phyloP scores from a whole-genome alignment of 2,888 invertebrate genomes.

The Nomada hirtipes region DNA sequence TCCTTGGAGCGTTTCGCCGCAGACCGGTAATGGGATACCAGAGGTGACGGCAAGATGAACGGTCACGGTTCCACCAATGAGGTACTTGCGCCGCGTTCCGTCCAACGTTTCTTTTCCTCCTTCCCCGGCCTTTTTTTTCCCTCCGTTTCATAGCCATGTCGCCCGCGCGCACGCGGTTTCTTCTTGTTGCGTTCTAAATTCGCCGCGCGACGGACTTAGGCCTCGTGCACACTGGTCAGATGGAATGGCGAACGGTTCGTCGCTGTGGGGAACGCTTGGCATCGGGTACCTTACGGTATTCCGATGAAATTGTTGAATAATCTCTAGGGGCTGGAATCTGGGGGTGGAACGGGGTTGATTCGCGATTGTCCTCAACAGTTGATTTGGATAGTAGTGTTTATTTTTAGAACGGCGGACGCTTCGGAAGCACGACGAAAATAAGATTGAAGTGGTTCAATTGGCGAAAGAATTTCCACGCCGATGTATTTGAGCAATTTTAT shows the following conservation, averaged over 20 bases:
- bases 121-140: slow-evolving; percentile 41
- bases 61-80: slow-evolving; percentile 80
- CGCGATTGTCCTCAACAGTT: no score
- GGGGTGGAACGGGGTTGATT: no score
- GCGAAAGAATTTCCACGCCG: no score
- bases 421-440: no score
- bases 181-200: slow-evolving; percentile 73
- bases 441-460: no score
- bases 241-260: no score
- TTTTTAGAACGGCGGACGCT: no score
- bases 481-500: no score
- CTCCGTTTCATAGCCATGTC: slow-evolving; percentile 55
- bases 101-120: slow-evolving; percentile 60
- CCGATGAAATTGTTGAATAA: background rate
- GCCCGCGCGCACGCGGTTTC: slow-evolving; percentile 60
- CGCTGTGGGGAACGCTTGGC: background rate
- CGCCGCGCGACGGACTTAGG: slow-evolving; percentile 55
- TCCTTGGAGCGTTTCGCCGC: slow-evolving; percentile 73
- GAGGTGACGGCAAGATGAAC: slow-evolving; percentile 82
- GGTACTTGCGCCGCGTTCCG: slow-evolving; percentile 74
- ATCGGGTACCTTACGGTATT: background rate
- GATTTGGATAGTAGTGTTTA: no score
- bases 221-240: slow-evolving; percentile 35
- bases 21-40: slow-evolving; percentile 80
- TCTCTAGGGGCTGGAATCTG: background rate